These are phyloP conservation scores for Dolichoris vasculosae DNA, from an alignment of 1,140 invertebrate genomes.

Conservation along the genomic window DNA sequence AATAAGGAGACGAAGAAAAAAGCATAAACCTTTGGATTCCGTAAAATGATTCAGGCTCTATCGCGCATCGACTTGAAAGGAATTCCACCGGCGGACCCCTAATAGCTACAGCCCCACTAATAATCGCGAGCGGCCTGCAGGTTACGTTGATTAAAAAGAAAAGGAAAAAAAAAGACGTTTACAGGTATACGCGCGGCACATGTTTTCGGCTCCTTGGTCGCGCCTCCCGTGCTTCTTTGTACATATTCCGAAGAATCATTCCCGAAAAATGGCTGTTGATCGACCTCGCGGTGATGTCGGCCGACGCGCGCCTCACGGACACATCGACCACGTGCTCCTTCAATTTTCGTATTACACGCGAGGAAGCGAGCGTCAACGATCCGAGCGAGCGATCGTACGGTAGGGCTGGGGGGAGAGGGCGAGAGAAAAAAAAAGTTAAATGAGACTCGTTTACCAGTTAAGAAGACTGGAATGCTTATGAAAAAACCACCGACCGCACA, in stretches of 20 bases:
- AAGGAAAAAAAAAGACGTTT: not conserved
- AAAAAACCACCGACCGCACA: conserved; percentile 94
- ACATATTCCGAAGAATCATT: conserved; percentile 5
- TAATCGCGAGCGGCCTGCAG: conserved; percentile 2
- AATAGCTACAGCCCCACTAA: conserved; percentile 24
- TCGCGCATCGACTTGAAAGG: conserved; percentile 26
- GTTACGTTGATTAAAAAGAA: conserved; percentile 26
- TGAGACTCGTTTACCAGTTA: conserved; percentile 83
- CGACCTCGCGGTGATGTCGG: not conserved
- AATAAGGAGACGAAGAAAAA: not conserved
- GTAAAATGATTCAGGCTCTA: conserved; percentile 30
- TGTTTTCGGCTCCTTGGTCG: not conserved
- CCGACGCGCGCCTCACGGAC: not conserved
- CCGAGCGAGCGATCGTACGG: not conserved
- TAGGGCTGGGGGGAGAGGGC: not conserved
- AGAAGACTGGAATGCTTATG: conserved; percentile 93
- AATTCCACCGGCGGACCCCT: conserved; percentile 33
- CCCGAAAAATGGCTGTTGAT: conserved; percentile 15
- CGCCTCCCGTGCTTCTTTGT: not conserved
- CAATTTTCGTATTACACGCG: not conserved
- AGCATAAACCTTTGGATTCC: conserved; percentile 25
- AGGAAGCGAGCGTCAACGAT: not conserved
- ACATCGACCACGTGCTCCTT: not conserved
- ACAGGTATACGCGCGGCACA: not conserved
- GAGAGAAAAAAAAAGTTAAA: not conserved